phyloP scores from a whole-genome alignment of 2,113 vertebrate species.

The human (Homo sapiens) region DNA sequence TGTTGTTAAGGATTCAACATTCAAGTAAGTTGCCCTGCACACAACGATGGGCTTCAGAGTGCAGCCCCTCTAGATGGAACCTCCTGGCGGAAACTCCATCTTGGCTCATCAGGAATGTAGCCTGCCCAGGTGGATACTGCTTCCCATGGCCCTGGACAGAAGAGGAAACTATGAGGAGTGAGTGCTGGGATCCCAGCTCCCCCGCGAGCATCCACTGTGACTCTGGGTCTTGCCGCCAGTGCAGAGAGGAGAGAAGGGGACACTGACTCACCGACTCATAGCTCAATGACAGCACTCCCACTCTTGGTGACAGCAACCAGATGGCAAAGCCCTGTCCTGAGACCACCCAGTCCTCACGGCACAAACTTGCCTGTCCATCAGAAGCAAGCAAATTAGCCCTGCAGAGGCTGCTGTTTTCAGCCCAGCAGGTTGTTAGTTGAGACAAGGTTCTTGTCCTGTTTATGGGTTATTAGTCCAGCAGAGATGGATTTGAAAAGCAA shows the following conservation, averaged over 20 bases:
- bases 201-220: background rate
- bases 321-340: background rate
- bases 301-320: background rate
- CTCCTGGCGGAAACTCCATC: background rate
- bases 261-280: slow-evolving; percentile 35
- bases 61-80: background rate
- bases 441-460: background rate
- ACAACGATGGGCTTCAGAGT: background rate
- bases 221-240: too few species aligned
- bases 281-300: background rate
- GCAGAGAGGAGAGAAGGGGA: background rate
- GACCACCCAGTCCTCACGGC: background rate
- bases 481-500: background rate
- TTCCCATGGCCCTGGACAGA: background rate
- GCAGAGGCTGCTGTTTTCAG: background rate
- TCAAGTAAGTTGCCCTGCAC: too few species aligned
- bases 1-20: background rate
- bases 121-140: background rate
- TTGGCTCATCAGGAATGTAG: rapidly evolving
- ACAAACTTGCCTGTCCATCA: background rate
- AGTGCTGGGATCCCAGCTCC: background rate
- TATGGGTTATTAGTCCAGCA: background rate
- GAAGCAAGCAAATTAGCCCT: background rate
- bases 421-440: background rate
- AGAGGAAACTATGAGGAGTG: background rate